phyloP scores from a whole-genome alignment of 2,113 vertebrate genomes.

The Sturnira hondurensis region DNA sequence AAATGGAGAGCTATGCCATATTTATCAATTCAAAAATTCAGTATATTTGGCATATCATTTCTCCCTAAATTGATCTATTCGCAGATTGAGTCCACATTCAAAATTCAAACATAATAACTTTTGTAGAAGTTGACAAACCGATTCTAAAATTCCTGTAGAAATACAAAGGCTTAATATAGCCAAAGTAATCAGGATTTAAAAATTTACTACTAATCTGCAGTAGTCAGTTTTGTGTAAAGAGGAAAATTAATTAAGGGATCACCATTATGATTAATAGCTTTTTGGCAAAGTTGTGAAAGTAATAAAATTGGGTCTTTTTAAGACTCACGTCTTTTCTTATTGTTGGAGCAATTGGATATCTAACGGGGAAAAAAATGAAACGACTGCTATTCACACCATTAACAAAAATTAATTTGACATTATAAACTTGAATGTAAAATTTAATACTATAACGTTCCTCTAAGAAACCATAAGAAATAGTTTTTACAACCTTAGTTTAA shows the following conservation, averaged over 20 bases:
- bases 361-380: neutral
- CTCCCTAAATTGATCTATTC: neutral
- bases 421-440: neutral
- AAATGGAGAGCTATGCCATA: neutral
- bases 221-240: neutral
- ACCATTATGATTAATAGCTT: neutral
- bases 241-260: neutral
- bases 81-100: neutral
- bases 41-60: neutral
- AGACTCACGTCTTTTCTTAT: too few relatives aligned
- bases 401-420: neutral
- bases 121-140: neutral
- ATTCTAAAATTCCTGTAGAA: neutral
- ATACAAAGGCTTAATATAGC: neutral
- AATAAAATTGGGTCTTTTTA: neutral
- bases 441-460: neutral
- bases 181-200: neutral
- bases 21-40: neutral
- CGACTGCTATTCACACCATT: neutral
- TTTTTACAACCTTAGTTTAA: neutral
- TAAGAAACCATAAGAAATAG: neutral
- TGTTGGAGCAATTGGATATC: neutral
- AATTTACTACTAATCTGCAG: neutral
- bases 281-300: neutral
- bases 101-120: neutral